phyloP scores from a whole-genome alignment of 1,140 invertebrate species.

The Neodiprion pinetum region DNA sequence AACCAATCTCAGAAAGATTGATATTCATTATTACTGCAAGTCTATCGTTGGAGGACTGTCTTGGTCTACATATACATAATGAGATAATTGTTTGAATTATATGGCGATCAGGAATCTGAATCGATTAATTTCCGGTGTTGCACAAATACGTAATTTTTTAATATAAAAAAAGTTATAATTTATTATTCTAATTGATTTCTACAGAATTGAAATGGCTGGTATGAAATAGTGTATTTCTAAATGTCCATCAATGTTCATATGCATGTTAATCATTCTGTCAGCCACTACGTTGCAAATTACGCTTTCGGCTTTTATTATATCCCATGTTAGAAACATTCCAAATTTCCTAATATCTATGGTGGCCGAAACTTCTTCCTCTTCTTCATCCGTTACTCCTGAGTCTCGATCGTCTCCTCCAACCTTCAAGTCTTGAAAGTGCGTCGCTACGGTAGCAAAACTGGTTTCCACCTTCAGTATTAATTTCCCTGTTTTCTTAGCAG shows the following conservation, averaged over 20 bases:
- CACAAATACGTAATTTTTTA: too few relatives aligned
- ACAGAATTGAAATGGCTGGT: conserved; percentile 49
- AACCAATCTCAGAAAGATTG: too few relatives aligned
- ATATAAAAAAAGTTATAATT: too few relatives aligned
- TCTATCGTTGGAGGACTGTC: too few relatives aligned
- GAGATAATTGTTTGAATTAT: too few relatives aligned
- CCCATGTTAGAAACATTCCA: conserved; percentile 65
- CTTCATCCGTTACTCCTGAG: conserved; percentile 58
- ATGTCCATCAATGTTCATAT: conserved; percentile 64
- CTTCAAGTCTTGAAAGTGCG: conserved; percentile 75
- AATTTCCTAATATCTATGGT: conserved; percentile 67
- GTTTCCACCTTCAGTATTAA: conserved; percentile 78
- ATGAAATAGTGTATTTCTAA: conserved; percentile 69
- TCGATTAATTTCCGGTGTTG: too few relatives aligned
- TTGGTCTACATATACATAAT: too few relatives aligned
- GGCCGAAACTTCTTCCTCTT: conserved; percentile 51
- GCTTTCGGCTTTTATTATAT: conserved; percentile 64
- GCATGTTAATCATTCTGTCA: conserved; percentile 64
- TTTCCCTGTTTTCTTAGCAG: conserved; percentile 73
- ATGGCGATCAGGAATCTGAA: too few relatives aligned
- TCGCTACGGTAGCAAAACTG: conserved; percentile 77
- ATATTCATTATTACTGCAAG: too few relatives aligned
- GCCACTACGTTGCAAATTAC: conserved; percentile 68
- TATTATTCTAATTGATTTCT: too few relatives aligned
- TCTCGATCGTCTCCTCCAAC: conserved; percentile 62